Conservation (phyloP, 30 jellyfish, hydroid and myxozoan genomes). For the Hydra vulgaris region DNA sequence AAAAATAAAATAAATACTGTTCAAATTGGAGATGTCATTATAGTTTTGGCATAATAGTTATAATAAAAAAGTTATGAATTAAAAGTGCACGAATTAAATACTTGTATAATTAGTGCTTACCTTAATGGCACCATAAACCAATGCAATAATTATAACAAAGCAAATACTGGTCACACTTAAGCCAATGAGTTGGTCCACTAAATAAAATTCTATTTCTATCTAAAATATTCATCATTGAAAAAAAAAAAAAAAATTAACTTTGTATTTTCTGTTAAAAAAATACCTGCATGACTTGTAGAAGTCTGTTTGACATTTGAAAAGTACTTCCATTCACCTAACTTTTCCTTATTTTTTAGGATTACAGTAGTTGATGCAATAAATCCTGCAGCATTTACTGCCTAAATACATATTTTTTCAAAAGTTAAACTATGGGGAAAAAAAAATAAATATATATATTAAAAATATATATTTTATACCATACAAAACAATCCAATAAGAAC, state of each 20-base stretch:
- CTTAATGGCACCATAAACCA: conserved; percentile 79
- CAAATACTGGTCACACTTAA: conserved; percentile 40
- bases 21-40: too few species aligned
- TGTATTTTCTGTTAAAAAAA: not conserved
- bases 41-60: too few species aligned
- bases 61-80: too few species aligned
- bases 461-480: conserved; percentile 38
- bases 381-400: conserved; percentile 54
- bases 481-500: conserved; percentile 70
- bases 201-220: not conserved
- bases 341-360: conserved; percentile 28
- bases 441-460: too few species aligned
- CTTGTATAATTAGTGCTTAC: too few species aligned
- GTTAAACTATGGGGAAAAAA: not conserved
- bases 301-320: conserved; percentile 25
- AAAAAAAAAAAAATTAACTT: not conserved
- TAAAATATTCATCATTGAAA: not conserved
- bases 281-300: conserved; percentile 13
- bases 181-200: conserved; percentile 68
- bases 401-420: not conserved
- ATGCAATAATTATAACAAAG: conserved; percentile 62
- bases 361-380: conserved; percentile 32
- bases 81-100: too few species aligned
- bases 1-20: too few species aligned
- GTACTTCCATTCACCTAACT: not conserved